Evolutionary conservation across 2,797 vertebrate genomes (phyloP), one percentile per base, ranked within the genome.

Genomic region (Poeciliopsis infans): DNA sequence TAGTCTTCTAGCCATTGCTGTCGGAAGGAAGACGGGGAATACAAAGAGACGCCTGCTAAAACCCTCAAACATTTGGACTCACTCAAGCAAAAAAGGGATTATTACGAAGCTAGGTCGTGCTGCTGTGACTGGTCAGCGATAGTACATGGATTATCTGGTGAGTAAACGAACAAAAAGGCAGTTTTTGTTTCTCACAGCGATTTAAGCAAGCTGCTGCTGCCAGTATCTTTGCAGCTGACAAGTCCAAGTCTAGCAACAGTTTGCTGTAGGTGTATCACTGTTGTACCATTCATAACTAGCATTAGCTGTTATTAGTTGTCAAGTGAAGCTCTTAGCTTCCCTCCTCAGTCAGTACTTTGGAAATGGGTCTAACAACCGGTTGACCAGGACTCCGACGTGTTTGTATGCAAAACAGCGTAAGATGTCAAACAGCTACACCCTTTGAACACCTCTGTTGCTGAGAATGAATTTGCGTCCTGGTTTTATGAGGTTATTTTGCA

Each of bases 111-210:
- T 81, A 78, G 83, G 81, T 87, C 77, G 78, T 85, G 86, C 79
- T 88, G 82, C 89, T 84, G 92, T 87, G 86, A 53, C 89, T 83
- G 85, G 82, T 76, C 80, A 85, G 87, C 87, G 83, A 76, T 85
- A 93, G 93, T 94, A 93, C 94, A 96, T 96, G 95, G 96, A 96
- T 95, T 96, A 96, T 94, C 94, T 96, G 95, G 95, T 96, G 75
- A 94, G 94, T 92, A 75, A 45, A 82, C 31, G 33, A 46, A 18
- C n/a, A 68, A 13, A 76, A 57, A 78, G 36, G 72, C 18, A 25
- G 41, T 45, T 73, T 1, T 41, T 59, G 59, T 41, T 75, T 11
- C 36, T 68, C 43, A 11, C 43, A 46, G 16, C n/a, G 1, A 20
- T 16, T 16, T 25, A 15, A 75, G 68, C 3, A 55, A 75, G 41